Base-by-base conservation (phyloP, 92 coral and sea anemone genomes). In the Muricea muricata region DNA sequence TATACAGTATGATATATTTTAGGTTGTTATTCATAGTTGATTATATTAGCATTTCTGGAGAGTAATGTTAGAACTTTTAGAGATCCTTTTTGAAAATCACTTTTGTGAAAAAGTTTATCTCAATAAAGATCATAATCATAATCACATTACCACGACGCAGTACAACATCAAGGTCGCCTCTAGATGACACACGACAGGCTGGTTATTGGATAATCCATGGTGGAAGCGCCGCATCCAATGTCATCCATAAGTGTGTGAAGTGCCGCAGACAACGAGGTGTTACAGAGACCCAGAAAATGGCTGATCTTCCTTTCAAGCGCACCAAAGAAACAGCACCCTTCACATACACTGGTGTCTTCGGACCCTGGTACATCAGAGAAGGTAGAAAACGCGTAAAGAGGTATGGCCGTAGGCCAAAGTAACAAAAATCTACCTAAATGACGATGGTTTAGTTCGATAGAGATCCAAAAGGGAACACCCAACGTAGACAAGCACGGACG, bases 301-400 rank as follows among this genome's bases (percentile, higher is more conserved):
- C 88, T 9, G 88, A 84, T 25, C 74, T 84, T 21, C 88, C 88
- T 0, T 11, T 32, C 11, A 83, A 84, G 11, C 88, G 83, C 61
- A 23, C 56, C n/a, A 66, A 50, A 41, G 54, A 34, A 56, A 31
- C 73, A 12, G 55, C 88, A 0, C 83, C 82, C 24, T 84, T 83
- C 20, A 83, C 81, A 0, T 83, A 69, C 50, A 24, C 68, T 6
- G 87, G 69, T 12, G 87, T 73, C 13, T 83, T 83, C 50, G 87
- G 82, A 12, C 87, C 79, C 13, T 83, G 68, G 56, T 31, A 50
- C 28, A 84, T 84, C 6, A 84, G 55, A 73, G 88, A 74, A 34
- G 73, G 88, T 1, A 74, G 73, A 30, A 74, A 84, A 21, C 37
- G 41, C 6, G 79, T 82, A 42, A 72, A 82, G 32, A 42, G 87